Conservation (phyloP, 1,140 invertebrate genomes). For the Scylla paramamosain region DNA sequence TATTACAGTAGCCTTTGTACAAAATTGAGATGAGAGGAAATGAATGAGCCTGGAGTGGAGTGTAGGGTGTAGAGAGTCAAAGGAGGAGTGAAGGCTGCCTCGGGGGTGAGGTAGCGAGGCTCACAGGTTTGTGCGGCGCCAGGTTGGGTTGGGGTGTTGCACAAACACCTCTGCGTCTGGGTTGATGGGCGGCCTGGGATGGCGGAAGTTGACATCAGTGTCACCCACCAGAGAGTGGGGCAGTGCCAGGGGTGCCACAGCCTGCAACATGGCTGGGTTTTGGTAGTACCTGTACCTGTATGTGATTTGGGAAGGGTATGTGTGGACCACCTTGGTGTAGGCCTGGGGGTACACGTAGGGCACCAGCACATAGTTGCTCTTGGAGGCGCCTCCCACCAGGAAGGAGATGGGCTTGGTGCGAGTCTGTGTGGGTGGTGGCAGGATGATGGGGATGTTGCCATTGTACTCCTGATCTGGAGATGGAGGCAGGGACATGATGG, state of each 20-base stretch:
- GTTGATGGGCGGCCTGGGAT: slow-evolving; percentile 60
- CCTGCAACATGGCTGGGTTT: not conserved
- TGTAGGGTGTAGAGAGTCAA: not conserved
- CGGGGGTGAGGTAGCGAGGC: not conserved
- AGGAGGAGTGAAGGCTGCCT: not conserved
- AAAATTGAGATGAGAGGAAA: slow-evolving; percentile 9
- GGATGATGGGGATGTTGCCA: slow-evolving; percentile 78
- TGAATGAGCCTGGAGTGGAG: not conserved
- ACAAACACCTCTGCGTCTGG: slow-evolving; percentile 55
- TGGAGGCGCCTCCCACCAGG: slow-evolving; percentile 49
- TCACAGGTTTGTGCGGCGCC: not conserved
- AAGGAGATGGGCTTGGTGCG: slow-evolving; percentile 23
- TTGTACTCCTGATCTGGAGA: slow-evolving; percentile 71
- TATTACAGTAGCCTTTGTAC: not conserved
- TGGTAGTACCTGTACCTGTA: not conserved
- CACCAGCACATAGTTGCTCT: slow-evolving; percentile 53
- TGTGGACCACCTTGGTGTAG: not conserved
- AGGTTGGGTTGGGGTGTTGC: no score
- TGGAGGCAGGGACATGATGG: slow-evolving; percentile 36
- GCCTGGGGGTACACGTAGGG: slow-evolving; percentile 79
- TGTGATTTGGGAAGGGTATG: not conserved
- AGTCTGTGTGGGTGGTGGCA: slow-evolving; percentile 80
- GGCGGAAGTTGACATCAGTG: slow-evolving; percentile 88
- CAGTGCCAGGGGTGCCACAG: not conserved
- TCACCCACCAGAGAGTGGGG: slow-evolving; percentile 83